Percentiles rank a stretch among this genome's conserved stretches.
Conservation (phyloP, 2,113 vertebrate species). For the Chaetodon trifascialis region DNA sequence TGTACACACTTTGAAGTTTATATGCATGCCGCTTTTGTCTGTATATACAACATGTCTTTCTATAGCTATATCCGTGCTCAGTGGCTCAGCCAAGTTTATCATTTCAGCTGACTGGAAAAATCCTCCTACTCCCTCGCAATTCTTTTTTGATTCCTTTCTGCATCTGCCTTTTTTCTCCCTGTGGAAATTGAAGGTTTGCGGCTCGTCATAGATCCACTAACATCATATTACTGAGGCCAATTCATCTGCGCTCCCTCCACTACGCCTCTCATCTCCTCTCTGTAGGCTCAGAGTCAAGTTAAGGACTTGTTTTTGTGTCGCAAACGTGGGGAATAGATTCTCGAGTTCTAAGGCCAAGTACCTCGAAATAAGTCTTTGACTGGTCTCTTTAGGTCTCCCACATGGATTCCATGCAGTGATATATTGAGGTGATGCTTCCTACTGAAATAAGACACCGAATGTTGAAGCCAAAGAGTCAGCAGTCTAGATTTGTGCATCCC, state of each 20-base stretch:
- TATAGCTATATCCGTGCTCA: constrained; percentile 15
- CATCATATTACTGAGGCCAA: constrained; percentile 36
- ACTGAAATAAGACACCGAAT: not conserved
- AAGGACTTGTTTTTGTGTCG: constrained; percentile 13
- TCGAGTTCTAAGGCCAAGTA: constrained; percentile 21
- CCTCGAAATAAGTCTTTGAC: constrained; percentile 31
- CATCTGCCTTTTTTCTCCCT: constrained; percentile 12
- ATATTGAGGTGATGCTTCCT: not conserved
- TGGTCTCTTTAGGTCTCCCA: constrained; percentile 4
- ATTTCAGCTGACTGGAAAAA: constrained; percentile 36
- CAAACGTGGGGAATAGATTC: constrained; percentile 11
- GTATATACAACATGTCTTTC: constrained; percentile 35
- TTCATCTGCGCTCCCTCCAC: constrained; percentile 43
- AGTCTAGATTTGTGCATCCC: not conserved
- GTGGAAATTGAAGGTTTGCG: constrained; percentile 61
- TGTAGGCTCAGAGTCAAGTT: constrained; percentile 7
- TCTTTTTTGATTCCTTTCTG: constrained; percentile 20
- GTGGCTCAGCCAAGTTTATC: constrained; percentile 21
- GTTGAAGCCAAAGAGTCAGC: not conserved
- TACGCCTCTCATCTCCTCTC: constrained; percentile 47
- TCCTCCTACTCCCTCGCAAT: constrained; percentile 1
- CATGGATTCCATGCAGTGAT: not conserved
- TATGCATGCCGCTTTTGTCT: constrained; percentile 21
- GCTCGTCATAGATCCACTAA: constrained; percentile 41
- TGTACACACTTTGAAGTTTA: constrained; percentile 19